Evolutionary conservation across 2,888 invertebrate species (phyloP).

Genomic region (Cybosia mesomella): DNA sequence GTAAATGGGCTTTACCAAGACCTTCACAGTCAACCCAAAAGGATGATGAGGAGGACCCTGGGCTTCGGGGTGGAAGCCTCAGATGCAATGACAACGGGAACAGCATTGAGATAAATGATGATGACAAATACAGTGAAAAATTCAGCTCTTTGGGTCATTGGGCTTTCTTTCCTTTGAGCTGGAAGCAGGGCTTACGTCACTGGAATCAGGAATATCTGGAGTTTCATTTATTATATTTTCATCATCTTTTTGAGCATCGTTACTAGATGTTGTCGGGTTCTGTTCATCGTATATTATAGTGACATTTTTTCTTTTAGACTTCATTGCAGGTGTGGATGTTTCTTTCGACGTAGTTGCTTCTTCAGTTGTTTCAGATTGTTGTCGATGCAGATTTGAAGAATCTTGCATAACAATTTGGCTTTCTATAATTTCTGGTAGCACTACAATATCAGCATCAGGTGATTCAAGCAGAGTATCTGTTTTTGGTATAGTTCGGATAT

Average conservation of each 20-base stretch:
- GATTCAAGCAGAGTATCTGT: neutral
- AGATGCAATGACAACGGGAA: too few relatives aligned
- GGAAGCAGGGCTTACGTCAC: neutral
- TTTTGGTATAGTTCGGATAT: too few relatives aligned
- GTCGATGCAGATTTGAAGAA: neutral
- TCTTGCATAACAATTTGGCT: neutral
- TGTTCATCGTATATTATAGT: constrained; percentile 5
- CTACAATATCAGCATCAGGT: constrained; percentile 13
- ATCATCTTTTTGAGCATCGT: neutral
- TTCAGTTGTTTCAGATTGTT: neutral
- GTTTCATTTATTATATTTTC: neutral
- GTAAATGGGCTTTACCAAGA: too few relatives aligned
- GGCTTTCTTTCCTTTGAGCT: neutral
- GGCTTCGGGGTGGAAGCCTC: too few relatives aligned
- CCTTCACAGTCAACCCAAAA: too few relatives aligned
- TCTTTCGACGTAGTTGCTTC: neutral
- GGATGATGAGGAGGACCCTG: too few relatives aligned
- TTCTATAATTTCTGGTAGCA: neutral
- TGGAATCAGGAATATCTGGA: neutral
- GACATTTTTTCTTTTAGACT: neutral
- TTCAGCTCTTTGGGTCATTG: neutral
- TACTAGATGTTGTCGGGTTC: neutral
- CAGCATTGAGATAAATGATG: too few relatives aligned
- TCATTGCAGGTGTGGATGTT: neutral
- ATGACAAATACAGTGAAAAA: too few relatives aligned